phyloP scores from a whole-genome alignment of 2,113 vertebrate species.

The Indri indri region DNA sequence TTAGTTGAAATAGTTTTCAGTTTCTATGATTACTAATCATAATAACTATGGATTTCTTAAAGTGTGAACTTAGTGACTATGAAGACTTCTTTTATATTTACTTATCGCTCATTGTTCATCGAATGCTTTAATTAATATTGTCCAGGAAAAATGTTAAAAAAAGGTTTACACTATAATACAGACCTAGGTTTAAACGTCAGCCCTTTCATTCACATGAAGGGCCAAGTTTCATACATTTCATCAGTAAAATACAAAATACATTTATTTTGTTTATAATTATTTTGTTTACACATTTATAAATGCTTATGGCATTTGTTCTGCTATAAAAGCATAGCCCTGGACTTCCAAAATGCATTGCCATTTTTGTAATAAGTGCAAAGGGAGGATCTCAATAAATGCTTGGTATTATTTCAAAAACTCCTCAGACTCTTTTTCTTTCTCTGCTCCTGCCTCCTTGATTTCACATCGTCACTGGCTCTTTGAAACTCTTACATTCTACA shows the following conservation, averaged over 20 bases:
- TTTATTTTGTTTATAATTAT: not conserved
- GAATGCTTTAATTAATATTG: not conserved
- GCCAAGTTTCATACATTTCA: not conserved
- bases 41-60: not conserved
- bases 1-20: not conserved
- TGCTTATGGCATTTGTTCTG: not conserved
- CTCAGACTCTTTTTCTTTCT: not conserved
- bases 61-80: not conserved
- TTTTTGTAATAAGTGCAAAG: not conserved
- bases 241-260: not conserved
- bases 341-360: not conserved
- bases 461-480: not conserved
- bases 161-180: not conserved
- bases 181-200: not conserved
- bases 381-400: not conserved
- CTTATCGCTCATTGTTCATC: not conserved
- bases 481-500: rapidly evolving
- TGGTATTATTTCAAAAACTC: not conserved
- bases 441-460: not conserved
- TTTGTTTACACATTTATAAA: not conserved
- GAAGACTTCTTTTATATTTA: not conserved
- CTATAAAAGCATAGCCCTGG: not conserved
- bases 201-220: not conserved
- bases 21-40: not conserved
- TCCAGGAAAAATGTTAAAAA: not conserved